Conservation (phyloP, 2,797 vertebrate genomes). For the Clarias laeviceps region DNA sequence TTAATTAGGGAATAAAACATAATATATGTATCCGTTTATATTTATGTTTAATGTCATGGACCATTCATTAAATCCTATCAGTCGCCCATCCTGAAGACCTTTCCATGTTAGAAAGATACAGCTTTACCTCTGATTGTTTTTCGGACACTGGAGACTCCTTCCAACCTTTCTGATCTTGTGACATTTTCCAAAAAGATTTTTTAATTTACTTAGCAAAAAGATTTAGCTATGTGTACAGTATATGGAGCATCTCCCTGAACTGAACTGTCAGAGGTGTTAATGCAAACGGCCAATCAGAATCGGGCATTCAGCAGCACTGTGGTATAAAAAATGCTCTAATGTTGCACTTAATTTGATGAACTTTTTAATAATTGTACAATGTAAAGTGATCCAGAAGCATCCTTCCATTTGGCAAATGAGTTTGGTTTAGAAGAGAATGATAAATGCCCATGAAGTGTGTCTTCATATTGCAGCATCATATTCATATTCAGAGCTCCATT, state of each 20-base stretch:
- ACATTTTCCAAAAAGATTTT: not conserved
- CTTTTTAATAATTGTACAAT: not conserved
- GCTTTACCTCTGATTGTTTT: not conserved
- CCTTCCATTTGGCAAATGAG: not conserved
- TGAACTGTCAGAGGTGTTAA: not conserved
- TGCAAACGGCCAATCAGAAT: not conserved
- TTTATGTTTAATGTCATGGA: not conserved
- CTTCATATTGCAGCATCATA: not conserved
- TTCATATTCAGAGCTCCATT: not conserved
- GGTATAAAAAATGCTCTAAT: not conserved
- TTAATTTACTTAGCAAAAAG: not conserved
- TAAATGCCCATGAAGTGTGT: not conserved
- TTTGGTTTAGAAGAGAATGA: not conserved
- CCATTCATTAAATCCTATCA: not conserved
- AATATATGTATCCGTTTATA: not conserved
- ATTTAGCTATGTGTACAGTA: not conserved
- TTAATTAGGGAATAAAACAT: not conserved
- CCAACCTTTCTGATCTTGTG: not conserved
- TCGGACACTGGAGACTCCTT: not conserved
- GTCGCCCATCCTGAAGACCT: not conserved
- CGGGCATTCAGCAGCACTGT: not conserved
- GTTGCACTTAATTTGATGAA: slow-evolving; percentile 8
- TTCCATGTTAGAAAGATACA: not conserved
- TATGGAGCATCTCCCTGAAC: not conserved
- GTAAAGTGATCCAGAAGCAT: slow-evolving; percentile 1